A percentile compares a stretch with the other conserved stretches of the same genome.
These are phyloP conservation scores for Podotricha telesiphe DNA, from an alignment of 2,888 invertebrate genomes.

Conservation along the genomic window DNA sequence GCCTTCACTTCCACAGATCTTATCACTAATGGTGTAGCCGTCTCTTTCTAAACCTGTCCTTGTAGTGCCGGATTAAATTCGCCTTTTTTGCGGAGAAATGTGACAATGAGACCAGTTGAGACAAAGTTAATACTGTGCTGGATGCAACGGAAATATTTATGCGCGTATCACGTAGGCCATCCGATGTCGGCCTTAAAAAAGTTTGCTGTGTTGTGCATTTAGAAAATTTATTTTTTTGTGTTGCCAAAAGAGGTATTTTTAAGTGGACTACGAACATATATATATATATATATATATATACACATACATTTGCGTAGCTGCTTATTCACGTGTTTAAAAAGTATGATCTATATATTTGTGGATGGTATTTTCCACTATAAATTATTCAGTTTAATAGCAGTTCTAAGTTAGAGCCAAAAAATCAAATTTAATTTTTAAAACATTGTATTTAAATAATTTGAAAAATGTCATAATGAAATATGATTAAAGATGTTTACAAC, in stretches of 20 bases:
- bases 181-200: slow-evolving; percentile 34
- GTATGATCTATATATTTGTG: neutral
- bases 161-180: slow-evolving; percentile 33
- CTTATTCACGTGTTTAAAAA: neutral
- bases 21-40: slow-evolving; percentile 59
- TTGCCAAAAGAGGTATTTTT: neutral
- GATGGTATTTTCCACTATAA: neutral
- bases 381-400: no score
- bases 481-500: no score
- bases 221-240: slow-evolving; percentile 20
- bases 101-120: slow-evolving; percentile 47
- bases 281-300: neutral
- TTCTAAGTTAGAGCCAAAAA: no score
- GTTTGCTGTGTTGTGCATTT: slow-evolving; percentile 26
- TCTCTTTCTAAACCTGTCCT: slow-evolving; percentile 64
- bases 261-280: neutral
- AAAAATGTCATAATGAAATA: no score
- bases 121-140: slow-evolving; percentile 39
- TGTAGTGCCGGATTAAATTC: slow-evolving; percentile 64
- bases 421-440: no score
- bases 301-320: neutral
- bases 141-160: slow-evolving; percentile 40
- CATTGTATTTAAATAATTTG: no score
- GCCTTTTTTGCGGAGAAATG: slow-evolving; percentile 63
- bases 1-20: slow-evolving; percentile 63